Percentiles rank a stretch among this genome's conserved stretches.
These are phyloP conservation scores for Acropora yongei DNA, from an alignment of 64 coral and sea anemone species.

Conservation along the genomic window DNA sequence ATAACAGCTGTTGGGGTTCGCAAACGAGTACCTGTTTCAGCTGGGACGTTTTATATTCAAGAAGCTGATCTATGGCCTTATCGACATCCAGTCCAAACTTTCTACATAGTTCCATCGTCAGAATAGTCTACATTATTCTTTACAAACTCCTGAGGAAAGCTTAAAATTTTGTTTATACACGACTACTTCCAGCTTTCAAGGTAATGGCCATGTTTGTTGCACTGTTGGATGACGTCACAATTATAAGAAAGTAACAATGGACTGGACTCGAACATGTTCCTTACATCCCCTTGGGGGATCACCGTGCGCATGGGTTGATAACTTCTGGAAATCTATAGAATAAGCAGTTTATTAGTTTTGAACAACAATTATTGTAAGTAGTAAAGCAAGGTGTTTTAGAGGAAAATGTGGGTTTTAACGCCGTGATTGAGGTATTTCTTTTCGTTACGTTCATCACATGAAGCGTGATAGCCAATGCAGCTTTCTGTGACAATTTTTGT, in stretches of 20 bases:
- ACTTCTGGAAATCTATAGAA: no score
- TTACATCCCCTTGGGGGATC: no score
- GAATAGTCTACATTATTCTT: constrained; percentile 3
- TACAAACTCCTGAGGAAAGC: not conserved
- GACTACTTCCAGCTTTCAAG: not conserved
- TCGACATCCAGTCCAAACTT: constrained; percentile 88
- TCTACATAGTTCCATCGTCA: constrained; percentile 65
- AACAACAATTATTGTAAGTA: no score
- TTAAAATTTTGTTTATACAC: not conserved
- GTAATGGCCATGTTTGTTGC: not conserved
- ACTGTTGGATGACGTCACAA: constrained; percentile 20
- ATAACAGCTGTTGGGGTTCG: not conserved
- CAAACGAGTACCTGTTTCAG: constrained; percentile 64
- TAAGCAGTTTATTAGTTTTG: no score
- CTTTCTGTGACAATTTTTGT: no score
- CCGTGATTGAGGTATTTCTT: no score
- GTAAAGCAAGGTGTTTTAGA: no score
- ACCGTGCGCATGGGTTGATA: no score
- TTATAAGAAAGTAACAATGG: not conserved
- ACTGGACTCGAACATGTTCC: no score
- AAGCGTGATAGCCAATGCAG: no score
- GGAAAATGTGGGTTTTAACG: no score
- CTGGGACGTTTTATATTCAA: constrained; percentile 84
- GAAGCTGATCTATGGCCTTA: constrained; percentile 79
- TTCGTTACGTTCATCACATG: no score